phyloP scores from a whole-genome alignment of 2,113 vertebrate species.

The Cranoglanis bouderius region DNA sequence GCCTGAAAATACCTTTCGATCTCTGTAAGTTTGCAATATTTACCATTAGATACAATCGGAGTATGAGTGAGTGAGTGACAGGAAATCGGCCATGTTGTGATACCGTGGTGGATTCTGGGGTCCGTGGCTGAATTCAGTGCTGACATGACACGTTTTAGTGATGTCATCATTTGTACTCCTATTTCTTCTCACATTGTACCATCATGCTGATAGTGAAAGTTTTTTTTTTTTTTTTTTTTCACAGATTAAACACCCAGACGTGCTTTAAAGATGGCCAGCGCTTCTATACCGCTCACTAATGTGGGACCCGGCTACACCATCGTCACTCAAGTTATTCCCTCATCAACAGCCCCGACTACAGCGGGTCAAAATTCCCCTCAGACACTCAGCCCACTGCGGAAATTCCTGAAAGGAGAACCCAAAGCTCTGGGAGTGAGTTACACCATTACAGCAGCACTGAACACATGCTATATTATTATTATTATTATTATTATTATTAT shows the following conservation, averaged over 20 bases:
- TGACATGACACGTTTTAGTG: no score
- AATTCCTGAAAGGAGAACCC: constrained; percentile 26
- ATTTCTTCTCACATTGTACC: no score
- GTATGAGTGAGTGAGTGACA: no score
- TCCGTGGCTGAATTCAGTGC: no score
- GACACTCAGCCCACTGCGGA: neutral
- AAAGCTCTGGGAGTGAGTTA: constrained; percentile 15
- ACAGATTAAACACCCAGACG: neutral
- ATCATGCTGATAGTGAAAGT: no score
- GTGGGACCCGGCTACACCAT: constrained; percentile 3
- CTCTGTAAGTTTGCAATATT: neutral
- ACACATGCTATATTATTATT: no score
- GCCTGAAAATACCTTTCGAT: neutral
- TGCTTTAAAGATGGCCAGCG: constrained; percentile 11
- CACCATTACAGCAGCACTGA: neutral
- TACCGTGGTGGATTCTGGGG: no score
- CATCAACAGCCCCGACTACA: neutral
- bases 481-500: no score
- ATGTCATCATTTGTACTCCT: no score
- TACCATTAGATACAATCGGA: neutral
- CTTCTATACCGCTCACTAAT: neutral
- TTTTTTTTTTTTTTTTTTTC: no score
- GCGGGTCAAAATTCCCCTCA: neutral
- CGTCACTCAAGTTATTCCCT: constrained; percentile 5
- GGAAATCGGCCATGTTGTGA: no score